Base-by-base conservation (phyloP, 2,113 vertebrate species). In the Taxidea taxus region DNA sequence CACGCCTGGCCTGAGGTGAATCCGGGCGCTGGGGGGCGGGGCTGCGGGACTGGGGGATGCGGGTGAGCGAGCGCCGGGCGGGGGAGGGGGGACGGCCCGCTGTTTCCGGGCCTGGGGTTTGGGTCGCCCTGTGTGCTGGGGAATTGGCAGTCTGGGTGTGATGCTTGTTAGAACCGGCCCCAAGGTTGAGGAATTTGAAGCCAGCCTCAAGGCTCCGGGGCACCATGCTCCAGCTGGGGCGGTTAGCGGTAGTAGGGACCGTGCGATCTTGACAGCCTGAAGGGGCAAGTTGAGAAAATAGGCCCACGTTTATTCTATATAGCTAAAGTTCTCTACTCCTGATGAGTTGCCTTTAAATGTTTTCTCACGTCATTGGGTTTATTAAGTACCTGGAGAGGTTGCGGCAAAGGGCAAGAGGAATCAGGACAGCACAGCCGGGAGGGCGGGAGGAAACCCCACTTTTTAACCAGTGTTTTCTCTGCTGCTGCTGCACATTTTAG, bases 1-100 rank as follows among this genome's bases (percentile, higher is more conserved):
- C 98, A 99, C 99, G 5, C 99, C 99, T 1, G 99, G 99, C 47
- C 98, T 99, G 60, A 99, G 99, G 99, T 99, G 97, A 98, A 0
- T 23, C 7, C 3, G 58, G 87, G 15, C 7, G 42, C 37, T 1
- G 34, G 23, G n/a, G 8, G 29, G 25, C 11, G 21, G 47, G 16
- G 2, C 4, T 1, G 11, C 16, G 37, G 11, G n/a, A 34, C 44
- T 27, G 12, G 4, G 4, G 34, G 14, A 0, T 6, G 49, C 21
- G 13, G 25, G 37, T 11, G 49, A 37, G 27, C 47, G 10, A 2
- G 82, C 21, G 1, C 9, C 3, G 12, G 66, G 27, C 8, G 3
- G 27, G 49, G 58, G 39, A 23, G 4, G 7, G 23, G 14, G 31
- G 20, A 2, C 5, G 37, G 49, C 20, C 70, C 44, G 39, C 23